Conservation (phyloP, 1,140 invertebrate species). For the Pseudomyrmex dendroicus region DNA sequence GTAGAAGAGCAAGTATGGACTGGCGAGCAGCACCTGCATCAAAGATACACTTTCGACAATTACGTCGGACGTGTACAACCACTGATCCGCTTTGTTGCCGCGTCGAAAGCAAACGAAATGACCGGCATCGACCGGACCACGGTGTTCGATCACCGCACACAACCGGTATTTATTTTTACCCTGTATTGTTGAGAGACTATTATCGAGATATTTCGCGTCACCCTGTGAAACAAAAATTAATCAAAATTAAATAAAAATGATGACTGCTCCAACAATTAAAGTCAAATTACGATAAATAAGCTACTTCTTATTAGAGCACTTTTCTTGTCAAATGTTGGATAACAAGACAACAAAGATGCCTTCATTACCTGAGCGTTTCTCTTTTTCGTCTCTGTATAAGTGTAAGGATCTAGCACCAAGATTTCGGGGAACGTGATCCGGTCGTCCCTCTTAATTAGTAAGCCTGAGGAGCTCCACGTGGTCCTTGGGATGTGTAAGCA, state of each 20-base stretch:
- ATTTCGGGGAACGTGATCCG: conserved; percentile 94
- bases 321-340: too few species aligned
- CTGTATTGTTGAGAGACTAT: conserved; percentile 64
- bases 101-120: conserved; percentile 97
- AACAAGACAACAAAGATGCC: background rate
- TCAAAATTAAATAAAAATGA: background rate
- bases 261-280: too few species aligned
- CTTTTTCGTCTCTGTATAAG: conserved; percentile 87
- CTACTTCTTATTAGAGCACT: too few species aligned
- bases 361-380: conserved; percentile 74
- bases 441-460: conserved; percentile 93
- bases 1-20: conserved; percentile 83
- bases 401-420: conserved; percentile 92
- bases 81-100: conserved; percentile 84
- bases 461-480: conserved; percentile 91
- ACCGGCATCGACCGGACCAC: conserved; percentile 93
- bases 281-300: too few species aligned
- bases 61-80: conserved; percentile 82
- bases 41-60: conserved; percentile 80
- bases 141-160: conserved; percentile 94
- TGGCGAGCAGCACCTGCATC: conserved; percentile 81
- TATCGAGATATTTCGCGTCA: conserved; percentile 70
- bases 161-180: conserved; percentile 89
- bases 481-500: conserved; percentile 95
- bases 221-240: conserved; percentile 69